Conservation (phyloP, 2,113 vertebrate genomes). For the Perccottus glenii region DNA sequence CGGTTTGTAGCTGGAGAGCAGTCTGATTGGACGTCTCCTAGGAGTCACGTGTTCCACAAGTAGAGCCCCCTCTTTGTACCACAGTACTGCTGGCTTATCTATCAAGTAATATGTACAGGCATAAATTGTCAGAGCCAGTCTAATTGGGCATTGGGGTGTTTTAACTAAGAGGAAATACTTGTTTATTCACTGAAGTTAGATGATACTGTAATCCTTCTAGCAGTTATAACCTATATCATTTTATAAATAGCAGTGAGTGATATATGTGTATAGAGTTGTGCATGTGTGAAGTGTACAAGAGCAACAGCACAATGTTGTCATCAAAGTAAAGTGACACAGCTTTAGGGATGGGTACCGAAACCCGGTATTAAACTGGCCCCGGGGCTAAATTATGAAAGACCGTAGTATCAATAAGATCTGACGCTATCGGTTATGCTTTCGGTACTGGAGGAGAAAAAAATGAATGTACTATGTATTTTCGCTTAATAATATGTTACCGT, state of each 20-base stretch:
- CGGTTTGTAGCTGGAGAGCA: slow-evolving; percentile 54
- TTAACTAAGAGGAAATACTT: slow-evolving; percentile 2
- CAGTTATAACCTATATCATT: not conserved
- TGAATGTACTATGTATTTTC: too few relatives aligned
- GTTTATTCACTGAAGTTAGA: slow-evolving; percentile 1
- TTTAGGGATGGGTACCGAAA: too few relatives aligned
- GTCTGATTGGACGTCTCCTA: slow-evolving; percentile 71
- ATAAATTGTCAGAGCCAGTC: slow-evolving; percentile 43
- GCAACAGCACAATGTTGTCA: slow-evolving; percentile 2
- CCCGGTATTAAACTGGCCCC: too few relatives aligned
- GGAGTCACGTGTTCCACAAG: slow-evolving; percentile 76
- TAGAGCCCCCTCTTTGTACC: slow-evolving; percentile 35
- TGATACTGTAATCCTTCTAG: not conserved
- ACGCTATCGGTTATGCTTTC: too few relatives aligned
- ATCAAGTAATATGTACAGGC: slow-evolving; percentile 51
- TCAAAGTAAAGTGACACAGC: slow-evolving; percentile 30
- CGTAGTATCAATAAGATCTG: too few relatives aligned
- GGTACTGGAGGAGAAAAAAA: too few relatives aligned
- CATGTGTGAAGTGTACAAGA: not conserved
- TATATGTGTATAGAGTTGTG: slow-evolving; percentile 1
- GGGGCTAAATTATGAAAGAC: too few relatives aligned
- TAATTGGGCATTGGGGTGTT: slow-evolving; percentile 24
- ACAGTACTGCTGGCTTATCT: slow-evolving; percentile 37
- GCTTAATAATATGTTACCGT: too few relatives aligned
- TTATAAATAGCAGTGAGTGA: not conserved